phyloP scores from a whole-genome alignment of 2,113 vertebrate genomes.

The Nestor notabilis region DNA sequence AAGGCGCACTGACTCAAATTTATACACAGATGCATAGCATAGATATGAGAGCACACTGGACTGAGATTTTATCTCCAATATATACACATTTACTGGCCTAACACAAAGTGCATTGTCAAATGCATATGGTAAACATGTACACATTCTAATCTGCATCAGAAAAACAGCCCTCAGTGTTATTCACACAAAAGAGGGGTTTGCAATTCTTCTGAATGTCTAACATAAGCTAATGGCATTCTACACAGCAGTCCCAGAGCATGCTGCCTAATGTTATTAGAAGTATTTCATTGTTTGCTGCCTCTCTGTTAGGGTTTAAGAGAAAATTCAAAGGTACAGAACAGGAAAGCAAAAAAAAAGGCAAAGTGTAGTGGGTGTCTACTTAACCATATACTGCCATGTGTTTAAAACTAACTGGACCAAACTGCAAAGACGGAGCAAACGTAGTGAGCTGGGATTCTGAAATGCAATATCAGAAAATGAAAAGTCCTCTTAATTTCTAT shows the following conservation, averaged over 20 bases:
- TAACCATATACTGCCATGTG: neutral
- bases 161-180: neutral
- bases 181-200: neutral
- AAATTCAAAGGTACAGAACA: neutral
- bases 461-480: constrained; percentile 57
- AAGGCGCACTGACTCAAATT: neutral
- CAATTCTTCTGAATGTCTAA: neutral
- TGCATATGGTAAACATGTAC: neutral
- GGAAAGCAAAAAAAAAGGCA: neutral
- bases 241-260: neutral
- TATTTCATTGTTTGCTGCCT: neutral
- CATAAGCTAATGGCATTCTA: neutral
- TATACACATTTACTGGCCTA: neutral
- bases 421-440: neutral
- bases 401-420: constrained; percentile 12
- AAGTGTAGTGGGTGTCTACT: neutral
- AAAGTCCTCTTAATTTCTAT: constrained; percentile 71
- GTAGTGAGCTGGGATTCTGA: constrained; percentile 28
- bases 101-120: neutral
- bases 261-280: neutral
- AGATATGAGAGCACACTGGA: neutral
- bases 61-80: neutral
- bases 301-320: neutral
- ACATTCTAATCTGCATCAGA: neutral
- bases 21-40: neutral